Percentiles rank a stretch among this genome's conserved stretches.
phyloP scores from a whole-genome alignment of 2,113 vertebrate species.

The Phaetusa simplex region DNA sequence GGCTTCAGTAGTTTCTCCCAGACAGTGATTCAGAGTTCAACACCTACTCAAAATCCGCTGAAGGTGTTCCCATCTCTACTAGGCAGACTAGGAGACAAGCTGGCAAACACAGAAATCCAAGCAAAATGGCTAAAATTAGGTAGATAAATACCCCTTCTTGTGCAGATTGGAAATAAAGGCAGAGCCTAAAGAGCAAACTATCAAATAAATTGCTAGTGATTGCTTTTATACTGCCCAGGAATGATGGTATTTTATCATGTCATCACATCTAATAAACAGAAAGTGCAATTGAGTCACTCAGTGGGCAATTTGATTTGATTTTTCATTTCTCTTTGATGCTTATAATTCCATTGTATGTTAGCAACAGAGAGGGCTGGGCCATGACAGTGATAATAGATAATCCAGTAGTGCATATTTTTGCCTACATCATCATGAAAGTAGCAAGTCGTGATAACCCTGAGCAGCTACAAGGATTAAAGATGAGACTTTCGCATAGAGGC shows the following conservation, averaged over 20 bases:
- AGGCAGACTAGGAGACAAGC: neutral
- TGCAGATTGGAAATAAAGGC: neutral
- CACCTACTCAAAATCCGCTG: conserved; percentile 31
- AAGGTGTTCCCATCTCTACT: conserved; percentile 11
- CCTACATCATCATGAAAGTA: neutral
- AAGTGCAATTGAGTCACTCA: conserved; percentile 21
- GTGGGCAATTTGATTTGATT: conserved; percentile 27
- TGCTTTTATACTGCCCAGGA: conserved; percentile 11
- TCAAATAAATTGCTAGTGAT: conserved; percentile 14
- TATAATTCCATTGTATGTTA: conserved; percentile 3
- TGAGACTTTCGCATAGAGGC: neutral
- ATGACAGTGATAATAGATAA: neutral
- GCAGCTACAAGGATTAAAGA: neutral
- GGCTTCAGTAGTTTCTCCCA: neutral
- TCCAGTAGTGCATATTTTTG: neutral
- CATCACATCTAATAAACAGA: conserved; percentile 41
- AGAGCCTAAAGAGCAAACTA: neutral
- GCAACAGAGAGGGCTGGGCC: neutral
- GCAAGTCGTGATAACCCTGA: conserved; percentile 21
- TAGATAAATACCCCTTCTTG: conserved; percentile 12
- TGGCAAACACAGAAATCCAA: conserved; percentile 17
- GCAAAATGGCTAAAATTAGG: conserved; percentile 5
- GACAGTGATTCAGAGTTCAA: conserved; percentile 46
- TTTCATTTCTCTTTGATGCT: conserved; percentile 27
- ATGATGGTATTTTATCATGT: conserved; percentile 11